These are phyloP conservation scores for Catostomus latipinnis DNA, from an alignment of 2,797 vertebrate species.

Conservation along the genomic window DNA sequence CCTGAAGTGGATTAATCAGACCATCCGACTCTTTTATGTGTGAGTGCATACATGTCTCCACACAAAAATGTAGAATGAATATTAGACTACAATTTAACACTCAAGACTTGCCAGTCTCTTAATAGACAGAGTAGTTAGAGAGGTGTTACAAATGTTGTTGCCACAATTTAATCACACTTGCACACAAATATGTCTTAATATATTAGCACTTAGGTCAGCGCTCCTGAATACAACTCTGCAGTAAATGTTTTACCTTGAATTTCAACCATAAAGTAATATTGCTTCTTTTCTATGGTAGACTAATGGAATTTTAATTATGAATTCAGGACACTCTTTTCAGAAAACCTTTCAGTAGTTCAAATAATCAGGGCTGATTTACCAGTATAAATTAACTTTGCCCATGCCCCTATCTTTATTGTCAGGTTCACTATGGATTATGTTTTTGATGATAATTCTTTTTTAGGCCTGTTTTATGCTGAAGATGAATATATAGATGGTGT, in stretches of 20 bases:
- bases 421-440: background rate
- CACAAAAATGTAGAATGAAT: constrained; percentile 55
- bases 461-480: background rate
- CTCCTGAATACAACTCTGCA: background rate
- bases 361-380: constrained; percentile 7
- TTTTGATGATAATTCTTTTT: too few relatives aligned
- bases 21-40: constrained; percentile 53
- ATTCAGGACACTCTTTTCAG: constrained; percentile 9
- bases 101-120: constrained; percentile 22
- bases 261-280: background rate
- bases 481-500: too few relatives aligned
- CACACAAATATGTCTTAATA: constrained; percentile 28
- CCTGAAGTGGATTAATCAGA: constrained; percentile 75
- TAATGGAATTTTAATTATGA: constrained; percentile 30
- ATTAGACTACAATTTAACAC: constrained; percentile 49
- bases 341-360: constrained; percentile 25
- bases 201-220: background rate
- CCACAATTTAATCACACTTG: constrained; percentile 6
- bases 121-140: constrained; percentile 23
- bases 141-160: constrained; percentile 39
- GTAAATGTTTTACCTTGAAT: constrained; percentile 1
- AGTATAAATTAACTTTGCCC: constrained; percentile 17
- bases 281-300: constrained; percentile 2
- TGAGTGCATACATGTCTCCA: constrained; percentile 50
- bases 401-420: background rate